Percentiles rank a stretch among this genome's conserved stretches.
Evolutionary conservation across 1,140 invertebrate genomes (phyloP).

Genomic region (Drosophila aff.): DNA sequence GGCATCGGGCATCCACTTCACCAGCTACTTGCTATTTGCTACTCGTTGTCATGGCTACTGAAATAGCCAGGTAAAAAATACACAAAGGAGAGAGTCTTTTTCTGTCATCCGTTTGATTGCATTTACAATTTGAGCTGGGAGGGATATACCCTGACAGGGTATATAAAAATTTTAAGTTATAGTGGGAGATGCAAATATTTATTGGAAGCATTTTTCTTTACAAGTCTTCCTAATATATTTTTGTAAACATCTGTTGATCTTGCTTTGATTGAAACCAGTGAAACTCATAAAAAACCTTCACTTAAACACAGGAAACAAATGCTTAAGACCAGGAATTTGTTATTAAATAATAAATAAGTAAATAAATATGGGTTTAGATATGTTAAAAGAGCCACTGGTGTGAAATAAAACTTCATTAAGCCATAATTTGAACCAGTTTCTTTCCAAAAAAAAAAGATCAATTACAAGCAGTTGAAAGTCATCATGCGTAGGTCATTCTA

Average conservation of each 20-base stretch:
- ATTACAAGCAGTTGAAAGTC: conserved; percentile 6
- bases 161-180: neutral
- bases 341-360: neutral
- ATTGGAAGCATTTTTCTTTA: neutral
- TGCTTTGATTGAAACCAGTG: no score
- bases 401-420: neutral
- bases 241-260: no score
- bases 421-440: neutral
- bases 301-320: neutral
- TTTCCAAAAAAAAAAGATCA: neutral
- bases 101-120: conserved; percentile 52
- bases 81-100: conserved; percentile 14
- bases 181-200: neutral
- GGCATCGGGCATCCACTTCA: conserved; percentile 42
- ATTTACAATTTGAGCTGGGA: conserved; percentile 45
- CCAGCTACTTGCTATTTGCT: conserved; percentile 35
- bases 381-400: no score
- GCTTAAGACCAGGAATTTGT: neutral
- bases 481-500: conserved; percentile 16
- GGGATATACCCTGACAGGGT: neutral
- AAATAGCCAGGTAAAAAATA: conserved; percentile 16
- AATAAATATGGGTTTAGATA: no score
- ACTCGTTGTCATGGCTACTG: conserved; percentile 49
- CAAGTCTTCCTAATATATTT: neutral
- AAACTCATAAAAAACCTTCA: neutral